phyloP scores from a whole-genome alignment of 2,113 vertebrate species.

The Tylochromis polylepis region DNA sequence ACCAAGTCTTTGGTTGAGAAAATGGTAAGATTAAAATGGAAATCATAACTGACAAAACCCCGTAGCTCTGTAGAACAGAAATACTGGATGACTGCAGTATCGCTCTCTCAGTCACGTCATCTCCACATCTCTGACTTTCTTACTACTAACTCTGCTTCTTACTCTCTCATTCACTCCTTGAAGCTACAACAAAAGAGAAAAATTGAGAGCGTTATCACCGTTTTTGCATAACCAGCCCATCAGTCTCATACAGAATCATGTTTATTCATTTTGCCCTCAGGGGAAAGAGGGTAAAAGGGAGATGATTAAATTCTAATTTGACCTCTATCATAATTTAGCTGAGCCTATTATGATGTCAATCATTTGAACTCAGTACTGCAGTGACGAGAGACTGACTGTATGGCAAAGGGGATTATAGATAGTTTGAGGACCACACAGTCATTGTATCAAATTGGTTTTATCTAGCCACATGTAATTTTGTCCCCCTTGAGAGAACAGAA shows the following conservation, averaged over 20 bases:
- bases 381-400: slow-evolving; percentile 19
- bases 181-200: slow-evolving; percentile 58
- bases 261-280: slow-evolving; percentile 69
- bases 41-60: background rate
- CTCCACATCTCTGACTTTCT: slow-evolving; percentile 28
- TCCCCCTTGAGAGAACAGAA: slow-evolving; percentile 28
- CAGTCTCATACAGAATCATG: slow-evolving; percentile 58
- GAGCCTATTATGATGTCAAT: slow-evolving; percentile 73
- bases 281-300: slow-evolving; percentile 58
- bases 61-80: background rate
- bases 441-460: slow-evolving; percentile 56
- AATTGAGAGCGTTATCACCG: slow-evolving; percentile 60
- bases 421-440: slow-evolving; percentile 52
- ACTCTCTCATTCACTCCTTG: slow-evolving; percentile 34
- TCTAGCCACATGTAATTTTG: slow-evolving; percentile 44
- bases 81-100: background rate
- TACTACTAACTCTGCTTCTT: background rate
- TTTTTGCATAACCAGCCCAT: slow-evolving; percentile 60
- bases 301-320: slow-evolving; percentile 77
- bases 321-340: slow-evolving; percentile 74
- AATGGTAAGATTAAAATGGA: background rate
- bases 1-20: background rate
- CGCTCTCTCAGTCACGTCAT: slow-evolving; percentile 2
- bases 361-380: slow-evolving; percentile 53
- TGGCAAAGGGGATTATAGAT: slow-evolving; percentile 43